Base-by-base conservation (phyloP, 2,888 invertebrate genomes). In the Oxytorus armatus region DNA sequence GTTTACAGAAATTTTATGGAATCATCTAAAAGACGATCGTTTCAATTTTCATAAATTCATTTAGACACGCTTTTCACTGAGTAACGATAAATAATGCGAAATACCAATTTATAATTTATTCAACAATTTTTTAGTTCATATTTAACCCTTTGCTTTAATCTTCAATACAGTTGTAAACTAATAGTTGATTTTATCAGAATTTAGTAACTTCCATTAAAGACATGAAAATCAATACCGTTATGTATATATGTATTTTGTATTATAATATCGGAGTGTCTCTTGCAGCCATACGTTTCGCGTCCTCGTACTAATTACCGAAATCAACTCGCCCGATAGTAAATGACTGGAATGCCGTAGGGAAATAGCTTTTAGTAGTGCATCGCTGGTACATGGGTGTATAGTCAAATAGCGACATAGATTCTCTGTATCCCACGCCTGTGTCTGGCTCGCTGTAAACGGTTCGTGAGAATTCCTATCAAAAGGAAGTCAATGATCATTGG, bases 271-370 rank as follows among this genome's bases (percentile, higher is more conserved):
- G 21, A 33, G 47, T 49, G 65, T 65, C 21, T 36, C 3, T 1
- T 16, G 16, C 8, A 57, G 55, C 16, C 7, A 14, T 11, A 25
- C 33, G 23, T 23, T 61, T 72, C n/a, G 44, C 47, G 70, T 68
- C 53, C 81, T 84, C 81, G 75, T 68, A 79, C 81, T 86, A 84
- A 87, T 85, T 84, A 82, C 84, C 77, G 79, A 85, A n/a, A 81
- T 84, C 82, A 82, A 66, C 57, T 73, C 69, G 65, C 51, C 63
- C 65, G 79, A 78, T 83, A 84, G 86, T 86, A 86, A 86, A 51
- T 82, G 81, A 82, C 42, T 78, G 77, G 78, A 78, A 84, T 78
- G 61, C 16, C 8, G 36, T 39, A 63, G 53, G 61, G 61, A 79
- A 79, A 59, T 61, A 23, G 51, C 66, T 68, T 14, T 4, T 53